phyloP scores from a whole-genome alignment of 2,797 vertebrate species.

The Cossypha caffra region DNA sequence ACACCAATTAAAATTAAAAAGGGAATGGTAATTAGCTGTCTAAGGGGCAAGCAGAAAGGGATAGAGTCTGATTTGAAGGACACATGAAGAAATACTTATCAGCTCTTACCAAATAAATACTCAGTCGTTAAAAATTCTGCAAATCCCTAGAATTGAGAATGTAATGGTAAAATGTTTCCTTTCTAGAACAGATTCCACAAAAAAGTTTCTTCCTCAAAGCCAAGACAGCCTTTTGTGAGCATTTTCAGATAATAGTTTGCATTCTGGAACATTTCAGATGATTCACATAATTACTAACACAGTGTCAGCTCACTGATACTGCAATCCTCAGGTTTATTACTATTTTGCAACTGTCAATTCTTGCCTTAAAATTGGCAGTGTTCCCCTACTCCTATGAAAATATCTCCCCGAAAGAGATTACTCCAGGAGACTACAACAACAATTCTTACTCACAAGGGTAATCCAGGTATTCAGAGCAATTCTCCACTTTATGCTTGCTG shows the following conservation, averaged over 20 bases:
- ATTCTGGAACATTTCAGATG: not conserved
- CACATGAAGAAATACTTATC: not conserved
- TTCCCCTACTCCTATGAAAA: not conserved
- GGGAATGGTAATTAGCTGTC: not conserved
- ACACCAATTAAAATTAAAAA: not conserved
- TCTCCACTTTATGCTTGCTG: not conserved
- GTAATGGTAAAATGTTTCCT: not conserved
- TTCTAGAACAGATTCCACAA: not conserved
- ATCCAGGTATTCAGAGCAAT: not conserved
- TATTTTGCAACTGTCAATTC: not conserved
- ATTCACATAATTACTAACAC: not conserved
- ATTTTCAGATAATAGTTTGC: not conserved
- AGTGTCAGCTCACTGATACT: not conserved
- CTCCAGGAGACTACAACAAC: not conserved
- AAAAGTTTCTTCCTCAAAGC: not conserved
- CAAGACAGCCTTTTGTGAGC: not conserved
- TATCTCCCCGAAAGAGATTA: not conserved
- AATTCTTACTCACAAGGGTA: not conserved
- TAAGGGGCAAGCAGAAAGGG: not conserved
- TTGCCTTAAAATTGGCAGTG: not conserved
- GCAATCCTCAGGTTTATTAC: not conserved
- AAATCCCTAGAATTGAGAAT: not conserved
- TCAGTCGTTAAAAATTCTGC: not conserved
- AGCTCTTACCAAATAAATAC: not conserved
- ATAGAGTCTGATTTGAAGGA: constrained; percentile 1